Evolutionary conservation across 1,140 invertebrate species (phyloP), one percentile per base, ranked within the genome.

Genomic region (Euura lappo): DNA sequence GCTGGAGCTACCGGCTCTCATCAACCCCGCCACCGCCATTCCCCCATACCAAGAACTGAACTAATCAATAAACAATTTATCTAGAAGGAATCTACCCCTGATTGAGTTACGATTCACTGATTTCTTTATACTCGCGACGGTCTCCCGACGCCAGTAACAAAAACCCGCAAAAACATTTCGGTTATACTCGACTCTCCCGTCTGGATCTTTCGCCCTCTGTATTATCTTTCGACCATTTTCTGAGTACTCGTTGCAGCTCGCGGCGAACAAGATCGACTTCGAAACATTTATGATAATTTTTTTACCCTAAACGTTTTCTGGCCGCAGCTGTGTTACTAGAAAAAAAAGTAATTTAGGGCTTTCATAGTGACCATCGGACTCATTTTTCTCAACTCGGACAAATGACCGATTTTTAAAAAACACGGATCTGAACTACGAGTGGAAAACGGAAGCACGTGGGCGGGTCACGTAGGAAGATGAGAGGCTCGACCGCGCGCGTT

Each of bases 61-160:
- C 28, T 68, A 68, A 68, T 68, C 66, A 68, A 68, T 68, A 68
- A 68, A 68, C 66, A 68, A 68, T 68, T 68, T 68, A 68, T 68
- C 66, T 68, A 44, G 66, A 44, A 28, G 66, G 66, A 68, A 68
- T 68, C 66, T 68, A 68, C 66, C 66, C 66, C 66, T 68, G 66
- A 68, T 68, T 68, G 66, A 68, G 66, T 68, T 68, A 68, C 66
- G 66, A 68, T 68, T 68, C 66, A 68, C 66, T 68, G 66, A 68
- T 68, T 68, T 68, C 66, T 68, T 68, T 68, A 28, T 68, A 68
- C 66, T 28, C 11, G 66, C 44, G 66, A 44, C 66, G 44, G 42
- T 42, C 66, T 28, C 44, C 66, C 66, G 28, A 11, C 51, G 3
- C 3, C 66, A 42, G 44, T 8, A 68, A 13, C 8, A 11, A 68